Evolutionary conservation across 2,888 invertebrate genomes (phyloP).

Genomic region (Pollenia labialis): DNA sequence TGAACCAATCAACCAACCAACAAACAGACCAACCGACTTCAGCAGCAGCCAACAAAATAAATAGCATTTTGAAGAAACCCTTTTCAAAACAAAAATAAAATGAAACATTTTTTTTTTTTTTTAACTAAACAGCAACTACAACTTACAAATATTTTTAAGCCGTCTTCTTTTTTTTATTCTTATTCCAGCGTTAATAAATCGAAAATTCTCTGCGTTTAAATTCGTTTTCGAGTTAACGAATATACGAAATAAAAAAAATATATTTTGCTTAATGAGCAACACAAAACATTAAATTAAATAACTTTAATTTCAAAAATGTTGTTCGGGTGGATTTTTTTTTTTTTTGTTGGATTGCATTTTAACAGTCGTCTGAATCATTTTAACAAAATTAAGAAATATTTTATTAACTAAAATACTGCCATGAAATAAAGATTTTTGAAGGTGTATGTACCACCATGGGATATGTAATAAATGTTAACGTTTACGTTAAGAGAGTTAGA

Average conservation of each 20-base stretch:
- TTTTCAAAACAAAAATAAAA: constrained; percentile 50
- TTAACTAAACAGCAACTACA: constrained; percentile 22
- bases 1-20: constrained; percentile 58
- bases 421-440: no score
- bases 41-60: neutral
- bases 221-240: constrained; percentile 25
- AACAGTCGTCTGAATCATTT: constrained; percentile 42
- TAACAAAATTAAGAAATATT: constrained; percentile 33
- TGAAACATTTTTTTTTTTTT: neutral
- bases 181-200: constrained; percentile 64
- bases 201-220: constrained; percentile 56
- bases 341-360: constrained; percentile 13
- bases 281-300: constrained; percentile 54
- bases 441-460: no score
- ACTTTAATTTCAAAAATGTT: constrained; percentile 57
- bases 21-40: constrained; percentile 10
- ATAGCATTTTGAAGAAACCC: constrained; percentile 31
- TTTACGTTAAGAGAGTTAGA: no score
- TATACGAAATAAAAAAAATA: constrained; percentile 7
- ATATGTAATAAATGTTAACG: no score
- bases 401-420: neutral
- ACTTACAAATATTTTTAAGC: constrained; percentile 58
- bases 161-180: constrained; percentile 30
- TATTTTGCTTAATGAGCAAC: constrained; percentile 67
- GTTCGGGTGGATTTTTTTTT: constrained; percentile 51